Evolutionary conservation across 2,113 vertebrate species (phyloP), one percentile per base, ranked within the genome.

Genomic region (Struthidea cinerea): DNA sequence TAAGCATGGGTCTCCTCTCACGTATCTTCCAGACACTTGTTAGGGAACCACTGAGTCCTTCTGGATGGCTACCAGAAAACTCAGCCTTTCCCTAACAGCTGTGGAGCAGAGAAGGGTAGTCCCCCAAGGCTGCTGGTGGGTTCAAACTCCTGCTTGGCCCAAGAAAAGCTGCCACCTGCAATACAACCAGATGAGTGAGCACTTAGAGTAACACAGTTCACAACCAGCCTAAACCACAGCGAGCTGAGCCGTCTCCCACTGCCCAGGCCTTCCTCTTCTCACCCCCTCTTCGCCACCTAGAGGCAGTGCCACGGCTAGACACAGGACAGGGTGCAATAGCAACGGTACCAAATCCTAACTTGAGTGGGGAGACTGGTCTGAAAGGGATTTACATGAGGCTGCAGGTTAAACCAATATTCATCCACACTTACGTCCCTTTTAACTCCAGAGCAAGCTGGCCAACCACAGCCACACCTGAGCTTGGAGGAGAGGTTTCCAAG

Each of bases 201-300:
- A 70, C 7, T 55, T 57, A 57, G 5, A 75, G 60, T 42, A 78
- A 39, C 23, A 67, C 14, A 11, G 30, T 7, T 67, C 7, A 5
- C 41, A 71, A 47, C 10, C 50, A 89, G 63, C 41, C 67, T 33
- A 55, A 84, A 56, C 13, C n/a, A 16, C 1, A 2, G 44, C 0
- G 1, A 2, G 2, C 39, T 55, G 39, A 88, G 49, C 52, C 35
- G 50, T 86, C 46, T 50, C 19, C 32, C 50, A 46, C 55, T 57
- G 60, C 41, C 32, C 50, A 63, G 24, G 28, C 35, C 64, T 74
- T 74, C 26, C 28, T 70, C 61, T 82, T 50, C 65, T 63, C 22
- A 61, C 6, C 7, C 17, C 3, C 7, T 83, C 32, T 47, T 53
- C 0, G 0, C 8, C 8, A 8, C 27, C 24, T 14, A 73, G 16